Base-by-base conservation (phyloP, 2,113 vertebrate species). In the Clarias macrocephalus region DNA sequence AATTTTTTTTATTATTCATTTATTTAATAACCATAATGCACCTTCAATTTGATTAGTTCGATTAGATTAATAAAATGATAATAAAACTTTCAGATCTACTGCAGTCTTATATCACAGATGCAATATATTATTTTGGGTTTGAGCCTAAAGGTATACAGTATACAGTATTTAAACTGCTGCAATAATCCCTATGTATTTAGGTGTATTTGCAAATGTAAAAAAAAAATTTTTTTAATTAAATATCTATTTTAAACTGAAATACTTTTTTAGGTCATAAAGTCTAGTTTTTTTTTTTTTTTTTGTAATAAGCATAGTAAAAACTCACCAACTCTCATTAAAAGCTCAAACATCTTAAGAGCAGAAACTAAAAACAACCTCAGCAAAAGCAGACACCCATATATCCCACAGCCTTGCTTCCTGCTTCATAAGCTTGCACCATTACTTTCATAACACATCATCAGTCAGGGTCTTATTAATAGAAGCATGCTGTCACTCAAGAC, bases 381-480 rank as follows among this genome's bases (percentile, higher is more conserved):
- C 37, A 21, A 42, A 86, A 60, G 16, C 3, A 30, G 62, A 52
- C 30, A 81, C 56, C 28, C 18, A 19, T 70, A 62, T 30, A 70
- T 60, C n/a, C 6, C 80, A 75, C 56, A 82, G 37, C 25, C 52
- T 68, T 52, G 15, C 57, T 62, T 84, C 54, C 54, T 82, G 30
- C 60, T 57, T 73, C 72, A 18, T 80, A 72, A 68, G 62, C 23
- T 56, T 33, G 2, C 18, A 16, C 80, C 59, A 82, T 65, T 84
- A 86, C 60, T 68, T 75, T 80, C 77, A 63, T 42, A 88, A 63
- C 77, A 89, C 84, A 87, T 88, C 59, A 89, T 85, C 82, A 72
- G 57, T 86, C 82, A 88, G 19, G 19, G 77, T 62, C 63, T 23
- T 89, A 86, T 66, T 86, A 88, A 91, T 88, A 86, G 84, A 76